A percentile compares a stretch with the other conserved stretches of the same genome.
These are phyloP conservation scores for Nannobrachium achirus DNA, from an alignment of 2,113 vertebrate species.

Conservation along the genomic window DNA sequence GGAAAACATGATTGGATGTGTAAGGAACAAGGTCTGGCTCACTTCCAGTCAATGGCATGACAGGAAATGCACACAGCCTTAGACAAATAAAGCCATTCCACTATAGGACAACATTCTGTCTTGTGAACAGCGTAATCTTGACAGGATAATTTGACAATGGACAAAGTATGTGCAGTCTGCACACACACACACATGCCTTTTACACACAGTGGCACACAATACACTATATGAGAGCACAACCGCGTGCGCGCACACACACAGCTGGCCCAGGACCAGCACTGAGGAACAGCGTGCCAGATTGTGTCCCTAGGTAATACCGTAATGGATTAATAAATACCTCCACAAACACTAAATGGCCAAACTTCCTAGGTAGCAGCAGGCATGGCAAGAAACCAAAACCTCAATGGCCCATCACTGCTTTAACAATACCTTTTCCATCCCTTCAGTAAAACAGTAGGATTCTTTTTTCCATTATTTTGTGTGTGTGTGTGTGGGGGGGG, in stretches of 20 bases:
- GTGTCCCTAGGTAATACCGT: slow-evolving; percentile 48
- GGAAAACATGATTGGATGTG: slow-evolving; percentile 46
- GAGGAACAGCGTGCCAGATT: slow-evolving; percentile 37
- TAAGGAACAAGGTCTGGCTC: slow-evolving; percentile 53
- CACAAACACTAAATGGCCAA: slow-evolving; percentile 47
- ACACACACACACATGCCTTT: background rate
- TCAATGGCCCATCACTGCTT: slow-evolving; percentile 32
- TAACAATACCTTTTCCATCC: slow-evolving; percentile 43
- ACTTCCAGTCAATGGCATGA: slow-evolving; percentile 50
- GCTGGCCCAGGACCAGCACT: slow-evolving; percentile 35
- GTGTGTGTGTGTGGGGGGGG: background rate
- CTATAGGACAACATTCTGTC: slow-evolving; percentile 43
- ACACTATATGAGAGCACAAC: no score
- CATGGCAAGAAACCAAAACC: slow-evolving; percentile 47
- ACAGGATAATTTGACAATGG: slow-evolving; percentile 32
- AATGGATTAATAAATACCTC: slow-evolving; percentile 70
- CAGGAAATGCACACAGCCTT: slow-evolving; percentile 59
- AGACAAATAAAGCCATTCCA: slow-evolving; percentile 53
- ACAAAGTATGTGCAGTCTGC: slow-evolving; percentile 5
- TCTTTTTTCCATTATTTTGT: no score
- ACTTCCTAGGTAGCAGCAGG: slow-evolving; percentile 52
- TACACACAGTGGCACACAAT: background rate
- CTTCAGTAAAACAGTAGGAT: slow-evolving; percentile 21
- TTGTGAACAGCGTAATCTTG: slow-evolving; percentile 43
- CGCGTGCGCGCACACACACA: background rate